These are phyloP conservation scores for Hecatera dysodea DNA, from an alignment of 2,888 invertebrate genomes.

Conservation along the genomic window DNA sequence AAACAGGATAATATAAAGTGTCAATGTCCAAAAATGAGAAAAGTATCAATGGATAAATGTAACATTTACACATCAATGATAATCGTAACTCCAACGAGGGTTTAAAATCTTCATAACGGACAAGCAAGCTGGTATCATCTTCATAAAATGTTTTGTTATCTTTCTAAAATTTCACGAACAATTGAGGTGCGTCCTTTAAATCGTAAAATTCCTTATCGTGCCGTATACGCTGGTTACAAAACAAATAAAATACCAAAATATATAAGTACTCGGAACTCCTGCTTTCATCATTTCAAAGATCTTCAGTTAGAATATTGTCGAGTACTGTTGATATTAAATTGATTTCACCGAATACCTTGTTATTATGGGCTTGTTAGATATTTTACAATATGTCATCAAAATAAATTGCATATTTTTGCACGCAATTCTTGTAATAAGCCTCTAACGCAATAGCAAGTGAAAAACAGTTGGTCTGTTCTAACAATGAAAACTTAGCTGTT, in stretches of 20 bases:
- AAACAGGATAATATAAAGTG: too few relatives aligned
- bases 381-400: too few relatives aligned
- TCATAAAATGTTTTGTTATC: constrained; percentile 38
- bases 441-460: too few relatives aligned
- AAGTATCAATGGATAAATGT: too few relatives aligned
- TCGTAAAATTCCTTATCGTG: not conserved
- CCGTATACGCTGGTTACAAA: not conserved
- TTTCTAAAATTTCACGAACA: constrained; percentile 31
- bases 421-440: too few relatives aligned
- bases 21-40: too few relatives aligned
- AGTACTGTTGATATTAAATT: constrained; percentile 6
- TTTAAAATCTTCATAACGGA: constrained; percentile 45
- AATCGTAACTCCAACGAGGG: not conserved
- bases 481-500: too few relatives aligned
- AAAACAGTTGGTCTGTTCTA: too few relatives aligned
- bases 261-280: too few relatives aligned
- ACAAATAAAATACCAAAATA: constrained; percentile 20
- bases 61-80: too few relatives aligned
- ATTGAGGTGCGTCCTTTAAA: constrained; percentile 30
- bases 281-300: constrained; percentile 15
- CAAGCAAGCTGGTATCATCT: constrained; percentile 4
- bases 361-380: too few relatives aligned
- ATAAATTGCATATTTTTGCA: too few relatives aligned
- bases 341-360: constrained; percentile 4
- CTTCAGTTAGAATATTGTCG: not conserved